These are phyloP conservation scores for Nerophis ophidion DNA, from an alignment of 2,113 vertebrate species.

Conservation along the genomic window DNA sequence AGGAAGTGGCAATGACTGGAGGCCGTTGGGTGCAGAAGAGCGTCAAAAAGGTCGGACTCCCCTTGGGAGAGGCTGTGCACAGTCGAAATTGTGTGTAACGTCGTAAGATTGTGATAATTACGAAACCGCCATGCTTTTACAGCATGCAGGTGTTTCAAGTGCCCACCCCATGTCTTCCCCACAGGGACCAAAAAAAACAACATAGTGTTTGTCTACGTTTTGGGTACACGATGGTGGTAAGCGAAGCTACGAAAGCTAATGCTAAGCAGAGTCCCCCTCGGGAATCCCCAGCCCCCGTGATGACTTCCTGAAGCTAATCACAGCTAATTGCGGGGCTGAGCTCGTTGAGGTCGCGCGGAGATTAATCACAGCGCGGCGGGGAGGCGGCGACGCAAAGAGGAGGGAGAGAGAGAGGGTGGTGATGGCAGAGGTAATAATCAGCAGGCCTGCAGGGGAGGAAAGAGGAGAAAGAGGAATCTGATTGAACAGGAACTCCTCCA, in stretches of 20 bases:
- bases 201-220: background rate
- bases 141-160: conserved; percentile 38
- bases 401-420: conserved; percentile 5
- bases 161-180: conserved; percentile 3
- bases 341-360: conserved; percentile 33
- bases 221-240: background rate
- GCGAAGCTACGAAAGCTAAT: background rate
- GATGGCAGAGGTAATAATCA: conserved; percentile 32
- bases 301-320: conserved; percentile 47
- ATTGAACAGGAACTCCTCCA: conserved; percentile 63
- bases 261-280: conserved; percentile 20
- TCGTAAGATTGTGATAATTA: background rate
- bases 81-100: too few species aligned
- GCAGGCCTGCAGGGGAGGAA: conserved; percentile 32
- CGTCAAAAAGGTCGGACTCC: background rate
- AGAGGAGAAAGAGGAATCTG: conserved; percentile 47
- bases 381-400: conserved; percentile 8
- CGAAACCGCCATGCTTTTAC: conserved; percentile 19
- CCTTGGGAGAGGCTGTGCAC: background rate
- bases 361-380: conserved; percentile 49
- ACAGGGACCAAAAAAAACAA: background rate
- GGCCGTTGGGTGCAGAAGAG: background rate
- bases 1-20: background rate
- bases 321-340: conserved; percentile 50
- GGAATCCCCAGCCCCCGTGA: conserved; percentile 25